Evolutionary conservation across 2,888 invertebrate genomes (phyloP), one percentile per base, ranked within the genome.

Genomic region (Cecidostiba fungosa): DNA sequence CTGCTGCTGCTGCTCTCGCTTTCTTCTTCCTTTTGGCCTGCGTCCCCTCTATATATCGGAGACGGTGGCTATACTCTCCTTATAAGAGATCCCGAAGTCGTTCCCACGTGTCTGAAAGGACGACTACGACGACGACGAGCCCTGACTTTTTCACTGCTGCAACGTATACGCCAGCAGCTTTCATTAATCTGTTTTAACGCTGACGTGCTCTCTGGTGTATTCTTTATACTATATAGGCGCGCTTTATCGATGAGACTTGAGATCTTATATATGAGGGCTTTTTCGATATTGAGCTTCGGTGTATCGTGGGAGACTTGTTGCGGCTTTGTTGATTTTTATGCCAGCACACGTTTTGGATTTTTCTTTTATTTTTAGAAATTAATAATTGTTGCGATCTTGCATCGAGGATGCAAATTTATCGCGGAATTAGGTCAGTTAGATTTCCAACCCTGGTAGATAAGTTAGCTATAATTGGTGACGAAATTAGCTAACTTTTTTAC

Each of bases 51-150:
- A 26, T 23, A 23, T 26, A 32, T 69, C 12, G 32, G 69, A 54
- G 19, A 54, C 54, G 50, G 19, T 4, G 54, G 54, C 54, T 59
- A n/a, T n/a, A 36, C 70, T 19, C 70, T 32, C 19, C 66, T 26
- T 66, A 26, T 26, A 66, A 62, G 62, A 62, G 62, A 78, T 43
- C 23, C 78, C 19, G 50, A 69, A 50, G 54, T 14, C 36, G 59
- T 82, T 82, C 82, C 82, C 82, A 82, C 82, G 82, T 82, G 54
- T 77, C 77, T 82, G 36, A 77, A 82, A 59, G 43, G 62, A 73
- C 66, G 66, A 66, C 66, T 0, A 14, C 26, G 12, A 26, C 26
- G 5, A 19, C 5, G n/a, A 16, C n/a, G 54, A 3, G 54, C 78
- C 29, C 77, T 39, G 73, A 74, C 73, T 81, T 80, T 72, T 76